Percentiles rank a stretch among this genome's conserved stretches.
phyloP scores from a whole-genome alignment of 2,113 vertebrate species.

The Drymodes brunneopygia region DNA sequence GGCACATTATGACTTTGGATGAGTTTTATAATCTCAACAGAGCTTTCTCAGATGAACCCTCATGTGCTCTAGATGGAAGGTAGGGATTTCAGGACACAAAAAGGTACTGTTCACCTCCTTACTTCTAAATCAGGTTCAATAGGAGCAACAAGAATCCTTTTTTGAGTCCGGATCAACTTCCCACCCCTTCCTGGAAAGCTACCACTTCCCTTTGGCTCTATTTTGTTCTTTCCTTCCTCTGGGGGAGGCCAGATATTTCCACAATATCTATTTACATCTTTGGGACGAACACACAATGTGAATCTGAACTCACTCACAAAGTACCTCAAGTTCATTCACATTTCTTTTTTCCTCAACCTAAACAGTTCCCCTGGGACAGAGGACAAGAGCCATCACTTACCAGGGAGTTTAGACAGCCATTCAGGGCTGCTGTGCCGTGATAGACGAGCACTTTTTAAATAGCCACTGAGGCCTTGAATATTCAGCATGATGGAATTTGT shows the following conservation, averaged over 20 bases:
- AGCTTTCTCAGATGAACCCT: background rate
- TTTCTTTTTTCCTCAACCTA: background rate
- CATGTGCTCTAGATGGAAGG: fast-evolving
- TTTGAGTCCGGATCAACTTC: background rate
- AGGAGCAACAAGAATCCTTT: background rate
- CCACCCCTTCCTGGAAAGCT: background rate
- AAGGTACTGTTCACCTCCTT: fast-evolving
- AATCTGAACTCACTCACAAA: background rate
- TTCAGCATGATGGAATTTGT: slow-evolving; percentile 10
- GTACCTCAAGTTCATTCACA: background rate
- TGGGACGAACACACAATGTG: background rate
- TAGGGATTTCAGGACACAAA: fast-evolving
- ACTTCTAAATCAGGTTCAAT: fast-evolving
- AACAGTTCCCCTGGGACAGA: background rate
- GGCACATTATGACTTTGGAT: background rate
- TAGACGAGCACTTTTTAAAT: background rate
- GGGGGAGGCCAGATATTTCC: background rate
- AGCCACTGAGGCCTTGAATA: background rate
- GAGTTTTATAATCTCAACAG: background rate
- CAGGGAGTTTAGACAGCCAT: background rate
- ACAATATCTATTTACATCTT: background rate
- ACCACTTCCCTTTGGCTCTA: too few relatives aligned
- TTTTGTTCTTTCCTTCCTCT: background rate
- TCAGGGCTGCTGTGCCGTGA: background rate
- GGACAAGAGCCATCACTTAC: background rate